These are phyloP conservation scores for Crocodylus rhombifer DNA, from an alignment of 2,797 vertebrate species.

Conservation along the genomic window DNA sequence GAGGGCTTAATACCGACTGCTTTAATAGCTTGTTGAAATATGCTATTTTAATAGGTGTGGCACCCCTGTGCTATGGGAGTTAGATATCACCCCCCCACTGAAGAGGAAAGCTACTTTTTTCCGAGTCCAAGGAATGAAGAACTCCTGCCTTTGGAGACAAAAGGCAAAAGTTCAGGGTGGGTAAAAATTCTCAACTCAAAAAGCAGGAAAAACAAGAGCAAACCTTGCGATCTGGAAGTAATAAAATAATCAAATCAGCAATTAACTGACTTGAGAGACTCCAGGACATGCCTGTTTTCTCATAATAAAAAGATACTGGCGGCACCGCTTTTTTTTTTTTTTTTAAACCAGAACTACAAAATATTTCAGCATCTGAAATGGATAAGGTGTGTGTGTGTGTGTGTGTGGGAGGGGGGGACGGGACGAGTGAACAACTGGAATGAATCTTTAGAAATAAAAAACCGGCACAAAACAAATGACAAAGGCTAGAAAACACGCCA, in stretches of 20 bases:
- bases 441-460: accelerated
- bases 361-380: background rate
- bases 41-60: background rate
- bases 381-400: background rate
- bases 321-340: background rate
- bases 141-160: background rate
- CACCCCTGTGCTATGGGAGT: background rate
- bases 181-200: conserved; percentile 53
- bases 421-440: background rate
- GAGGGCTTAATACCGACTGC: background rate
- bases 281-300: background rate
- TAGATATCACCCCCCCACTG: background rate
- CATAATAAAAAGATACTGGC: background rate
- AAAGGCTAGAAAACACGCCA: accelerated
- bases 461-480: background rate
- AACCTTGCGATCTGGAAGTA: conserved; percentile 34
- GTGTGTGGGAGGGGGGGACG: too few species aligned
- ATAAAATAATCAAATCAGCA: conserved; percentile 38
- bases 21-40: background rate
- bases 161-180: background rate
- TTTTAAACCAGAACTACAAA: background rate
- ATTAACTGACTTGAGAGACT: conserved; percentile 28
- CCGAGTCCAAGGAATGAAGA: background rate
- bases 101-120: background rate
- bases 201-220: conserved; percentile 66